These are phyloP conservation scores for Ichneumoninae sp. DNA, from an alignment of 2,888 invertebrate genomes.

Conservation along the genomic window DNA sequence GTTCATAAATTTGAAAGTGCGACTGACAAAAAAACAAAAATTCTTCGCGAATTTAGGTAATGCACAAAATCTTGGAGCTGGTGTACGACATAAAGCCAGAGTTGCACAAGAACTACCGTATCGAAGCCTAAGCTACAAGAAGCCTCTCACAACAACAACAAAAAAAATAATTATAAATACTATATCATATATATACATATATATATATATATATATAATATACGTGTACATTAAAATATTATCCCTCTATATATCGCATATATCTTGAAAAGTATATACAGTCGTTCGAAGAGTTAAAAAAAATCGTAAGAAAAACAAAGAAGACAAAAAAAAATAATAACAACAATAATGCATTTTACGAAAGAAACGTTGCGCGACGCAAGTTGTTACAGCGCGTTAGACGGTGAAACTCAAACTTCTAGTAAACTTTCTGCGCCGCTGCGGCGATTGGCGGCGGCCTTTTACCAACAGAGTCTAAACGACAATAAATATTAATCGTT, in stretches of 20 bases:
- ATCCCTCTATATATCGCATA: constrained; percentile 71
- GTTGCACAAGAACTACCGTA: constrained; percentile 94
- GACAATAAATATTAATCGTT: constrained; percentile 78
- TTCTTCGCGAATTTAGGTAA: constrained; percentile 86
- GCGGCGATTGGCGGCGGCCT: constrained; percentile 47
- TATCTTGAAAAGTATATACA: constrained; percentile 67
- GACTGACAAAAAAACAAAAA: constrained; percentile 14
- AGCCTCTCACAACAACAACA: constrained; percentile 59
- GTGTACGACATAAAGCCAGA: constrained; percentile 97
- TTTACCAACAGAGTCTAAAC: constrained; percentile 67
- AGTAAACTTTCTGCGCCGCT: constrained; percentile 68
- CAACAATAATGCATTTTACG: constrained; percentile 69
- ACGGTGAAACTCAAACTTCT: constrained; percentile 74
- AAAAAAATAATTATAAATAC: constrained; percentile 67
- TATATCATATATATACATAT: constrained; percentile 67
- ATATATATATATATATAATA: constrained; percentile 53
- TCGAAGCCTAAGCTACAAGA: constrained; percentile 79
- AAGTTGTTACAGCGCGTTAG: constrained; percentile 70
- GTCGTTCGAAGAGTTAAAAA: constrained; percentile 70
- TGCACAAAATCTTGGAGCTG: constrained; percentile 91
- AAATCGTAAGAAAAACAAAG: constrained; percentile 11
- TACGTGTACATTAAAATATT: constrained; percentile 80
- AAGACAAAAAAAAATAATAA: constrained; percentile 39
- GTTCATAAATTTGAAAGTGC: background rate
- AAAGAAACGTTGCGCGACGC: constrained; percentile 69